These are phyloP conservation scores for Lagodon rhomboides DNA, from an alignment of 2,797 vertebrate genomes.

Conservation along the genomic window DNA sequence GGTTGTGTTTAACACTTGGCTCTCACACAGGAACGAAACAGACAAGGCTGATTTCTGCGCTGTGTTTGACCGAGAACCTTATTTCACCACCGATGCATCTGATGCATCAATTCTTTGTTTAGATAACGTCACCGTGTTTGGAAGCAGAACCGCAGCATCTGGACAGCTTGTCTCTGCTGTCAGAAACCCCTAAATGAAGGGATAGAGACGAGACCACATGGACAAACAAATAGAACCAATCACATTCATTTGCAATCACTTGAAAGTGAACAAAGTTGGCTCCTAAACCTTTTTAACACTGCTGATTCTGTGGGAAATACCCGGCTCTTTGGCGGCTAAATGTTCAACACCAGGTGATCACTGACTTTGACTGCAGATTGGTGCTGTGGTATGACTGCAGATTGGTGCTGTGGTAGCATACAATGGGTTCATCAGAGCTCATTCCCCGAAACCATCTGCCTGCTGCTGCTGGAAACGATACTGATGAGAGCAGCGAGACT, in stretches of 20 bases:
- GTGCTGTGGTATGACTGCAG: too few species aligned
- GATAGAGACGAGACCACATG: constrained; percentile 2
- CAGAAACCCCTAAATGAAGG: constrained; percentile 4
- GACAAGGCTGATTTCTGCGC: constrained; percentile 20
- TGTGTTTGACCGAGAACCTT: constrained; percentile 30
- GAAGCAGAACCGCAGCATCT: constrained; percentile 46
- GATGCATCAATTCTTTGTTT: constrained; percentile 49
- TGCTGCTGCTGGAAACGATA: neutral
- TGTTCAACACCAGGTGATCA: neutral
- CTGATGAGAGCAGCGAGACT: neutral
- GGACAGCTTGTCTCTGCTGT: constrained; percentile 21
- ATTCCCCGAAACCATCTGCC: neutral
- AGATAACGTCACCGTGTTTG: constrained; percentile 51
- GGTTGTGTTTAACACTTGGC: constrained; percentile 58
- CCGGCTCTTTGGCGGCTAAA: neutral
- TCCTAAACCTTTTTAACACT: neutral
- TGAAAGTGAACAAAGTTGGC: neutral
- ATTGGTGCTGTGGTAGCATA: too few species aligned
- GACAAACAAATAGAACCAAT: neutral
- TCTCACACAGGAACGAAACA: constrained; percentile 43
- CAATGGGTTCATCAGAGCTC: neutral
- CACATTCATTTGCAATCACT: neutral
- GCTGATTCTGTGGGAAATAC: neutral
- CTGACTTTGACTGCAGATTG: too few species aligned
- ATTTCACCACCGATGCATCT: constrained; percentile 40